Evolutionary conservation across 2,113 vertebrate species (phyloP), one percentile per base, ranked within the genome.

Genomic region (Atractosteus spatula): DNA sequence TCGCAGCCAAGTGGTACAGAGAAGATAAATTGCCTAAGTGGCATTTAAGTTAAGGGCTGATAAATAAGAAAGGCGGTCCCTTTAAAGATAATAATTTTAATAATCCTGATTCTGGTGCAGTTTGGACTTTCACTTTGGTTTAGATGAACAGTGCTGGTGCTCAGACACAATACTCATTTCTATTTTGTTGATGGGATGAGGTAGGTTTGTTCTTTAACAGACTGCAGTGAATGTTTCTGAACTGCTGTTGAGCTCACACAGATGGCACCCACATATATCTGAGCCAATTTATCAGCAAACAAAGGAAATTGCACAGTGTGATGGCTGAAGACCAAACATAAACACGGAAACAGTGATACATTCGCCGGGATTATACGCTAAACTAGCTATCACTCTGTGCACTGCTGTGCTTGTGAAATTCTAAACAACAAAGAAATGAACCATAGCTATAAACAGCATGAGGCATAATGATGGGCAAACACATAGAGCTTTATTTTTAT

Each of bases 301-400:
- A 44, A 45, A 44, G 64, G 11, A 45, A 44, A 13, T 12, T 11
- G 7, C 12, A 45, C 42, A 44, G 12, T n/a, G 42, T 11, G 14
- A 45, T 66, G 64, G 64, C 64, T 44, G 8, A n/a, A 14, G 14
- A 66, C 3, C 64, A 66, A 66, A 45, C 64, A 66, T 44, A 66
- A n/a, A 45, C 12, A 3, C 11, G 41, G 14, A 8, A 45, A 47
- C 3, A 16, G n/a, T 66, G 41, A 66, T 29, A 45, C 41, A 45
- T 59, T 13, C 13, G 56, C 56, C 3, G 7, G 56, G 56, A 59
- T 59, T 59, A 13, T 8, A 13, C 3, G 3, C 7, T 59, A 59
- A 59, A 59, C 11, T 59, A 12, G 11, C n/a, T 59, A 4, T 59
- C 56, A 59, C 56, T 13, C 56, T 14, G n/a, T 59, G n/a, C 56